phyloP scores from a whole-genome alignment of 2,113 vertebrate genomes.

The Dasypus novemcinctus region DNA sequence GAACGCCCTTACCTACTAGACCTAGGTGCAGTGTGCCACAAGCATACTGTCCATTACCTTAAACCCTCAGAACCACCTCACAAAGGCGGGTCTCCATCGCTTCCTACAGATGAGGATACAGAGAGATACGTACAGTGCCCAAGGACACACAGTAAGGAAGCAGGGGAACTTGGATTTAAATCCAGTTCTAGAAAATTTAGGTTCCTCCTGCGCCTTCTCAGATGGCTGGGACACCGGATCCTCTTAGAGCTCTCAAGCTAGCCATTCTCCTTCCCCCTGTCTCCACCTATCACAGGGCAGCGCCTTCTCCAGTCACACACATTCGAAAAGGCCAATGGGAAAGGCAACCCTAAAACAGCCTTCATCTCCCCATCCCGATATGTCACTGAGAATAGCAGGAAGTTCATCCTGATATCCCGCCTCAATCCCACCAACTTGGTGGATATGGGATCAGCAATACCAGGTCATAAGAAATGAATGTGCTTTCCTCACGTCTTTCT shows the following conservation, averaged over 20 bases:
- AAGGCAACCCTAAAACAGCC: neutral
- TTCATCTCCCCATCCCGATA: neutral
- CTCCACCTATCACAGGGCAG: neutral
- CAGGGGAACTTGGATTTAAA: neutral
- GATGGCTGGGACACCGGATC: neutral
- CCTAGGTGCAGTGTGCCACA: neutral
- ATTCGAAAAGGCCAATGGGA: neutral
- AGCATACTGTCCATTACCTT: neutral
- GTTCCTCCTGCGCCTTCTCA: neutral
- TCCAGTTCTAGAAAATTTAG: neutral
- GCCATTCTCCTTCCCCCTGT: neutral
- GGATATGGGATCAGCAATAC: neutral
- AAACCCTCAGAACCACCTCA: neutral
- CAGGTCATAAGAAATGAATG: constrained; percentile 8
- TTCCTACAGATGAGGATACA: neutral
- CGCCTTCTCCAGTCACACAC: neutral
- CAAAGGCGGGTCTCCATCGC: neutral
- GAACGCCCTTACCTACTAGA: neutral
- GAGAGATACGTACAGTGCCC: neutral
- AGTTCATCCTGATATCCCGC: neutral
- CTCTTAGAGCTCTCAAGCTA: neutral
- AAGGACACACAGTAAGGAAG: neutral
- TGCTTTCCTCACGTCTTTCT: neutral
- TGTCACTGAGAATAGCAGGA: neutral
- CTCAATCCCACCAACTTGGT: neutral